Base-by-base conservation (phyloP, 2,888 invertebrate genomes). In the Eueremaeus valkanovi region DNA sequence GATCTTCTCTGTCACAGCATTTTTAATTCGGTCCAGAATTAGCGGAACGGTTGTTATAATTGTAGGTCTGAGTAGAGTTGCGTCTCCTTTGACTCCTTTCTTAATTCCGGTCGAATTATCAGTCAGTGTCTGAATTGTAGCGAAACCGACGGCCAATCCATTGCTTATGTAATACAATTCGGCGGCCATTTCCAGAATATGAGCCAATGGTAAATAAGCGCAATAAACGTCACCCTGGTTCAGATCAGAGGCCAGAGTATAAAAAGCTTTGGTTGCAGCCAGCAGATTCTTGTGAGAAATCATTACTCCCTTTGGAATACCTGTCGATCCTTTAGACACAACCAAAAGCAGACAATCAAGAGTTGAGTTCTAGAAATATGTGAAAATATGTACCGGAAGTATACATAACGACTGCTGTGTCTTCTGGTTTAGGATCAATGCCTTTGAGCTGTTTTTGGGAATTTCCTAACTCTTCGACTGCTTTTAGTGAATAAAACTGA, bases 331-430 rank as follows among this genome's bases (percentile, higher is more conserved):
- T 31, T 40, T 40, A 5, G 8, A 40, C 40, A 40, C 8, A 40
- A 40, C 11, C 21, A 58, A n/a, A n/a, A n/a, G n/a, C n/a, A n/a
- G n/a, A 58, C 13, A 6, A 9, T 24, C 21, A 24, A 24, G 5
- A 9, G 9, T 24, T 58, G 13, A 9, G 27, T 58, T 24, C 5
- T 9, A 58, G 6, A 27, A 13, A 24, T 13, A n/a, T 5, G 40
- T 13, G 45, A 13, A 45, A 45, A 45, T 9, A 13, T 13, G 2
- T 18, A 8, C 98, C 98, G 80, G 95, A 95, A 1, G 98, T 99
- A 86, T 98, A 99, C 98, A 99, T 99, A 58, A 99, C 91, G 81
- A 99, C 93, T 72, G 98, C 98, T 5, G 90, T 89, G 84, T 98
- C 97, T 18, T 88, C 85, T 8, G 89, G 84, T 8, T 85, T 84